Conservation (phyloP, 1,140 invertebrate species). For the Lerema accius region DNA sequence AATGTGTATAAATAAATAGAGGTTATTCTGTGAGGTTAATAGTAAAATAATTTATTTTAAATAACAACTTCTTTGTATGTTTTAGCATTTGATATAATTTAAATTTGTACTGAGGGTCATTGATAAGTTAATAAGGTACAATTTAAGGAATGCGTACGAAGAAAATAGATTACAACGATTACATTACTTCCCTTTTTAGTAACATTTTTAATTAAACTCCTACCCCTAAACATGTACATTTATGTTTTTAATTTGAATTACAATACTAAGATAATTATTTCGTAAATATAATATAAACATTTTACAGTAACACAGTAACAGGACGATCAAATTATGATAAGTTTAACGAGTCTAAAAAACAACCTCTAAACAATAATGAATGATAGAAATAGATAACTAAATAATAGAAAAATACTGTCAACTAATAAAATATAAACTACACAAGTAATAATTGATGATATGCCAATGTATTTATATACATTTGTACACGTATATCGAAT, state of each 20-base stretch:
- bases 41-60: too few species aligned
- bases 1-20: too few species aligned
- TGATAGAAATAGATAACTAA: conserved; percentile 15
- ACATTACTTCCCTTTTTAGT: conserved; percentile 63
- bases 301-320: conserved; percentile 77
- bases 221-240: conserved; percentile 63
- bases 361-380: conserved; percentile 24
- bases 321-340: conserved; percentile 50
- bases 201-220: conserved; percentile 62
- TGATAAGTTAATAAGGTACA: background rate
- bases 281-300: conserved; percentile 76
- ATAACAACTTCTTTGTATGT: too few species aligned
- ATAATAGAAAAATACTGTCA: conserved; percentile 25
- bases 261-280: conserved; percentile 65
- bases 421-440: conserved; percentile 27
- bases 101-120: conserved; percentile 14
- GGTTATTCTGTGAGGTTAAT: too few species aligned
- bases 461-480: conserved; percentile 73
- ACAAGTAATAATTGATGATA: conserved; percentile 56
- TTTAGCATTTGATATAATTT: conserved; percentile 1
- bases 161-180: conserved; percentile 40
- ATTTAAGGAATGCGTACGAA: background rate
- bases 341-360: conserved; percentile 16
- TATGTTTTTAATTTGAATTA: conserved; percentile 57
- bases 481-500: conserved; percentile 52